Conservation (phyloP, 1,140 invertebrate genomes). For the Triops cancriformis region DNA sequence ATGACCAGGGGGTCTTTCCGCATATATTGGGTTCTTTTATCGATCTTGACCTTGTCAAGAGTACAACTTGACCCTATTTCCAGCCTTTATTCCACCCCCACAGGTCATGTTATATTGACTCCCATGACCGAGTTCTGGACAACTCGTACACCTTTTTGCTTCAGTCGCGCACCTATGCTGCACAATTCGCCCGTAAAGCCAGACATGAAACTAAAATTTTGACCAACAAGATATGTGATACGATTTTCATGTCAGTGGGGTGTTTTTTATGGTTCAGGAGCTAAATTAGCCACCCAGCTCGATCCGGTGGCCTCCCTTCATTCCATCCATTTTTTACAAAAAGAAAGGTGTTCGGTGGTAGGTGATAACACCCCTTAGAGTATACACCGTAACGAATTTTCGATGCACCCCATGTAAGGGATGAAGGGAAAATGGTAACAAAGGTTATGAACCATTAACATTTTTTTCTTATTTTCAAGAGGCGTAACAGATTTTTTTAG, state of each 20-base stretch:
- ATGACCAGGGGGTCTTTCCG: neutral
- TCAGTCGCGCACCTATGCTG: no score
- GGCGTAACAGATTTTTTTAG: neutral
- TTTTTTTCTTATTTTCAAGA: neutral
- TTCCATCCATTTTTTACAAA: neutral
- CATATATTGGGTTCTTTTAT: neutral
- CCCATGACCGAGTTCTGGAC: no score
- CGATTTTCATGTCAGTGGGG: neutral
- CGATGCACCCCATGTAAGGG: neutral
- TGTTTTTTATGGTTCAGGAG: neutral
- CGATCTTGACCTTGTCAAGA: neutral
- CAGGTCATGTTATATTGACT: neutral
- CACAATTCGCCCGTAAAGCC: no score
- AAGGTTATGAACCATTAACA: neutral
- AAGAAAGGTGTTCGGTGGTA: neutral
- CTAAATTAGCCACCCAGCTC: neutral
- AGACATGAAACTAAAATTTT: neutral
- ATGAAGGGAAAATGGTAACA: neutral
- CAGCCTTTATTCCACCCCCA: neutral
- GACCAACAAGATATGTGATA: neutral
- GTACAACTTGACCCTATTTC: neutral
- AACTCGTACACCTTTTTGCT: no score
- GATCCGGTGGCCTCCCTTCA: neutral
- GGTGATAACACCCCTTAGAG: slow-evolving; percentile 1
- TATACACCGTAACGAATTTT: neutral